A percentile compares a stretch with the other conserved stretches of the same genome.
These are phyloP conservation scores for Aplocera efformata DNA, from an alignment of 2,888 invertebrate species.

Conservation along the genomic window DNA sequence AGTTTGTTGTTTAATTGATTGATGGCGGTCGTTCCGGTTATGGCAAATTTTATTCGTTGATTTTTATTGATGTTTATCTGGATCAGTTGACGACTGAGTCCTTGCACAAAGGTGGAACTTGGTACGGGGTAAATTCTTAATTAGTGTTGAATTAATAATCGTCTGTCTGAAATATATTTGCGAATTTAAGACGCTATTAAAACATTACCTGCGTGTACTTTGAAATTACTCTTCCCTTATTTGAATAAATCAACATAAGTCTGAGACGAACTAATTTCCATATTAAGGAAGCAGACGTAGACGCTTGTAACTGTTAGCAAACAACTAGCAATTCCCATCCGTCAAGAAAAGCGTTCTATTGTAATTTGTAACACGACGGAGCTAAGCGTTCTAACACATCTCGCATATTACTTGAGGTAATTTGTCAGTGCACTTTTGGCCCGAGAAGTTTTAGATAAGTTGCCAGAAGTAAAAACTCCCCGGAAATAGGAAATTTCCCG, in stretches of 20 bases:
- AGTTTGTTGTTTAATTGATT: constrained; percentile 15
- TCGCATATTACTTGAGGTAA: constrained; percentile 1
- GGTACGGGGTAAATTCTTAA: no score
- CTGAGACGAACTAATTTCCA: constrained; percentile 5
- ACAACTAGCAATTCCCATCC: constrained; percentile 9
- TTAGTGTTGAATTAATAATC: no score
- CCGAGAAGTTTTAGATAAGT: neutral
- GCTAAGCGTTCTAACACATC: constrained; percentile 9
- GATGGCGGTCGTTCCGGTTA: constrained; percentile 5
- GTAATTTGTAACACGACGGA: constrained; percentile 17
- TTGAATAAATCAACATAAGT: neutral
- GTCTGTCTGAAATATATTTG: no score
- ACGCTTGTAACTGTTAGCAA: constrained; percentile 10
- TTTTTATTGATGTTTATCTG: no score
- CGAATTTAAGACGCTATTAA: no score
- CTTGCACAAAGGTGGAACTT: no score
- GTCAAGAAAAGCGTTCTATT: constrained; percentile 11
- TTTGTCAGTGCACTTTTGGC: constrained; percentile 11
- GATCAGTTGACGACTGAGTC: no score
- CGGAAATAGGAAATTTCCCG: constrained; percentile 1
- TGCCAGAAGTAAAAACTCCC: constrained; percentile 5
- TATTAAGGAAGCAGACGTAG: constrained; percentile 3
- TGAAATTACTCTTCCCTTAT: no score
- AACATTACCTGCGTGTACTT: no score
- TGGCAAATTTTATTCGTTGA: no score